phyloP scores from a whole-genome alignment of 92 coral and sea anemone genomes.

The Plumapathes pennacea region DNA sequence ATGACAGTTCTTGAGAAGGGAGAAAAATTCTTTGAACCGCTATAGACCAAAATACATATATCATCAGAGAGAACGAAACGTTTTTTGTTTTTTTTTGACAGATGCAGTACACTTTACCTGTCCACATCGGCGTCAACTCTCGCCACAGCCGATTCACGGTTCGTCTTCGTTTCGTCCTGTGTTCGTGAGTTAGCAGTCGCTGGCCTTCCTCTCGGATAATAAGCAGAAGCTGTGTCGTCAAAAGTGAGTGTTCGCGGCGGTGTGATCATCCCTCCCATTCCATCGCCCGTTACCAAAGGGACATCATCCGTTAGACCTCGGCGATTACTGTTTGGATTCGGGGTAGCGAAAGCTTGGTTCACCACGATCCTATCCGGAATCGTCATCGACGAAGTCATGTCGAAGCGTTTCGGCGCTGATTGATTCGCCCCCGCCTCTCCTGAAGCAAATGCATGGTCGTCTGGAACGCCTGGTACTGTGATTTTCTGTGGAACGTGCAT shows the following conservation, averaged over 20 bases:
- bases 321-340: constrained; percentile 46
- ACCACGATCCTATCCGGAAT: constrained; percentile 91
- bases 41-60: too few relatives aligned
- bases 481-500: constrained; percentile 83
- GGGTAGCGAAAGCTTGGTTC: constrained; percentile 51
- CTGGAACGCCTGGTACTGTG: constrained; percentile 67
- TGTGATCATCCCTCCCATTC: constrained; percentile 87
- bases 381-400: constrained; percentile 59
- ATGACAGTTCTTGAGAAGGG: too few relatives aligned
- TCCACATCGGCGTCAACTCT: too few relatives aligned
- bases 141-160: not conserved
- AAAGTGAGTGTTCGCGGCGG: constrained; percentile 95
- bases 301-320: constrained; percentile 63
- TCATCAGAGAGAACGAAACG: too few relatives aligned
- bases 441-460: constrained; percentile 11
- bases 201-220: constrained; percentile 64
- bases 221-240: constrained; percentile 83
- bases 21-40: too few relatives aligned
- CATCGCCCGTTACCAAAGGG: constrained; percentile 53
- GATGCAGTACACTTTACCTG: too few relatives aligned
- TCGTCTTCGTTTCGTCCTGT: not conserved
- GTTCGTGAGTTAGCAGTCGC: constrained; percentile 12
- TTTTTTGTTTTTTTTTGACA: too few relatives aligned
- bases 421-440: constrained; percentile 2
- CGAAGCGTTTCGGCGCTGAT: constrained; percentile 3